Evolutionary conservation across 2,113 vertebrate species (phyloP).

Genomic region (Thryonomys swinderianus): DNA sequence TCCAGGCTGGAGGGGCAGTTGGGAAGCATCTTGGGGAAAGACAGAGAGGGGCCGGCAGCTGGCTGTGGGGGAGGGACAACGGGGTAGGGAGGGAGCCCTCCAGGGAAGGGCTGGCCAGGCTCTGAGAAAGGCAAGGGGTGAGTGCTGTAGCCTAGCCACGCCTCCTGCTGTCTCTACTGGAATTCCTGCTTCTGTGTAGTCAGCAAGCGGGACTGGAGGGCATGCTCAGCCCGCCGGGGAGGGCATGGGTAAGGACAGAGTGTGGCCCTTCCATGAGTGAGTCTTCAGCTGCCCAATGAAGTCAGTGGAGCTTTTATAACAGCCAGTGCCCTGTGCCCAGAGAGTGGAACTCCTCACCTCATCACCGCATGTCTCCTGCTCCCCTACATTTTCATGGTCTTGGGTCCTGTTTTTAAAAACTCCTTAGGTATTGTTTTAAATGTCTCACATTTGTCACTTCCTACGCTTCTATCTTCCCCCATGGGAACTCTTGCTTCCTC

Average conservation of each 20-base stretch:
- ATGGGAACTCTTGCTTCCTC: slow-evolving; percentile 22
- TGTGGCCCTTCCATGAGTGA: neutral
- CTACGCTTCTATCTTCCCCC: no score
- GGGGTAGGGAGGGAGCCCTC: neutral
- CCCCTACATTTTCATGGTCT: slow-evolving; percentile 48
- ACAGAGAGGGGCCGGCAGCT: slow-evolving; percentile 55
- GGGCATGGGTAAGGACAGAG: fast-evolving
- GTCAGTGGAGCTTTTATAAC: slow-evolving; percentile 70
- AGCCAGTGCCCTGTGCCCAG: neutral
- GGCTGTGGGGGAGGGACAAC: neutral
- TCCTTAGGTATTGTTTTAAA: neutral
- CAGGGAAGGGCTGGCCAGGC: neutral
- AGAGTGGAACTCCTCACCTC: slow-evolving; percentile 50
- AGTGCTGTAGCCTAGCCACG: neutral
- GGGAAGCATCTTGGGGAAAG: neutral
- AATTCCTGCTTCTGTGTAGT: neutral
- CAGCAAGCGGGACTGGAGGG: neutral
- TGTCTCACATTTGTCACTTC: neutral
- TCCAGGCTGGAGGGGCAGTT: slow-evolving; percentile 23
- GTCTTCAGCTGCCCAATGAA: slow-evolving; percentile 22
- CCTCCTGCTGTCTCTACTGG: neutral
- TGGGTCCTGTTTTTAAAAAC: slow-evolving; percentile 62
- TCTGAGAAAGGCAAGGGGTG: neutral
- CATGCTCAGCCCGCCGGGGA: fast-evolving
- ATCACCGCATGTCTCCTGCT: slow-evolving; percentile 22